Percentiles rank a stretch among this genome's conserved stretches.
Conservation (phyloP, 2,797 vertebrate genomes). For the Sternotherus odoratus region DNA sequence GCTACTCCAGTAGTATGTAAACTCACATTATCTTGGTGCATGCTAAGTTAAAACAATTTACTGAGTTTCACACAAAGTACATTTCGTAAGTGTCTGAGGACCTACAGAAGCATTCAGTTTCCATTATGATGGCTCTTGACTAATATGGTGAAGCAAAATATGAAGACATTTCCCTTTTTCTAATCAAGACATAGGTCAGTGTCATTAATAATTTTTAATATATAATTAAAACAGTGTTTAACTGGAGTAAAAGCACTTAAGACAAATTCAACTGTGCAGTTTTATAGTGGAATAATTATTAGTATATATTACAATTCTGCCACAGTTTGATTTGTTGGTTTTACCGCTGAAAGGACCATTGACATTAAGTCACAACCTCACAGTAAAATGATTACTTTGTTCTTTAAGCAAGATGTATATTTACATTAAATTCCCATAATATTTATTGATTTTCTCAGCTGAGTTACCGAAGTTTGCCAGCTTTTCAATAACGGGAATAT, state of each 20-base stretch:
- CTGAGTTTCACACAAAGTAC: slow-evolving; percentile 44
- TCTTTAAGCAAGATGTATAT: neutral
- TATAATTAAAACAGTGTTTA: fast-evolving
- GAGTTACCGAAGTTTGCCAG: neutral
- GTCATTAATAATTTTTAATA: fast-evolving
- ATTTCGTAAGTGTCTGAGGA: neutral
- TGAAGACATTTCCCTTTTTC: fast-evolving
- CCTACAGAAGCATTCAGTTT: neutral
- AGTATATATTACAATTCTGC: neutral
- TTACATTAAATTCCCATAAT: neutral
- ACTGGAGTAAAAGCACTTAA: fast-evolving
- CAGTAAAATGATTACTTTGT: neutral
- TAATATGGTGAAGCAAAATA: neutral
- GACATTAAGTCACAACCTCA: neutral
- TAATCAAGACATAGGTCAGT: fast-evolving
- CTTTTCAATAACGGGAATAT: no score
- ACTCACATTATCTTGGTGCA: slow-evolving; percentile 40
- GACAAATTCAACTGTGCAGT: neutral
- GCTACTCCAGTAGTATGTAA: slow-evolving; percentile 22
- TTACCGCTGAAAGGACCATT: neutral
- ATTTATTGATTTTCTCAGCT: neutral
- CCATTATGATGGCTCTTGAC: neutral
- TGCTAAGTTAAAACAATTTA: slow-evolving; percentile 59
- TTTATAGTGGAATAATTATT: neutral
- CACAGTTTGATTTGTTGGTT: neutral